Base-by-base conservation (phyloP, 2,888 invertebrate species). In the Temnothorax rugatulus region DNA sequence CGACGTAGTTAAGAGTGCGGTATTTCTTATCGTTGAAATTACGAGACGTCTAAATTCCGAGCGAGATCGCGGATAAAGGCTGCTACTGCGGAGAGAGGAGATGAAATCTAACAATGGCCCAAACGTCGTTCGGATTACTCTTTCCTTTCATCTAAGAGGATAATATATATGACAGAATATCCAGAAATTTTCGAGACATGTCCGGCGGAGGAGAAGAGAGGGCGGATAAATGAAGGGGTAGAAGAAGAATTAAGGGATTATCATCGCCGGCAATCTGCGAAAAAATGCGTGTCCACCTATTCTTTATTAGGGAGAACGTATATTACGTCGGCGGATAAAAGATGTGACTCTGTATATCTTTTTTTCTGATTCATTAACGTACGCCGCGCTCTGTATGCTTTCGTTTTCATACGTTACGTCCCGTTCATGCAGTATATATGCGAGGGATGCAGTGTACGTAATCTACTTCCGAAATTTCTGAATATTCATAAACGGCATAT, bases 221-320 rank as follows among this genome's bases (percentile, higher is more conserved):
- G 63, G 34, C 8, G 74, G n/a, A 50, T 52, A 69, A 69, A 82
- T 69, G 50, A 69, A 73, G 71, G 41, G 34, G 11, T 44, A 54
- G 63, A 44, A 50, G 68, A 82, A 83, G 84, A 83, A 90, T 90
- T 89, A 90, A 83, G 75, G 89, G 88, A 89, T 89, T 90, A 90
- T 90, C 89, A 83, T 82, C 34, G 50, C 61, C 81, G 73, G 90
- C 84, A 87, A 90, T 90, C 90, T 83, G 84, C 68, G 84, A 84
- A 86, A 89, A 86, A 90, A 87, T 83, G 63, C 64, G 75, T 85
- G 29, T 47, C 74, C 76, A 75, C 81, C 83, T 83, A 84, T 75
- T 82, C 76, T 84, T 84, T 87, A 83, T 88, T 89, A 87, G 57
- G 29, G 47, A 61, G 79, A 57, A 83, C 61, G 71, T 71, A 85